Conservation (phyloP, 2,113 vertebrate genomes). For the Rhinoderma darwinii region DNA sequence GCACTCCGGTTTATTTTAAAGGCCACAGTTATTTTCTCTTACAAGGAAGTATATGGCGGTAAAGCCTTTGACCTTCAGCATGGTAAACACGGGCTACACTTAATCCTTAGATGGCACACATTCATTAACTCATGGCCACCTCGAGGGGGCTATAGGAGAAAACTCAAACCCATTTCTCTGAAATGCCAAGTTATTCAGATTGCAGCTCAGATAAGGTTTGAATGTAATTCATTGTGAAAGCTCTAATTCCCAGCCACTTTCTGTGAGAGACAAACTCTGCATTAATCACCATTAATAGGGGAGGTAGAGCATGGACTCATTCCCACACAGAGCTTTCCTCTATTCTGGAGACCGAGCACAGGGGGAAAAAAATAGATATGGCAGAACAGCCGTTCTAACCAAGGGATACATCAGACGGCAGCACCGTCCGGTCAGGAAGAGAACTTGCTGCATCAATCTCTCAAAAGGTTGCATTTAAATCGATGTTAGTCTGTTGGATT, state of each 20-base stretch:
- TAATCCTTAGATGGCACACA: not conserved
- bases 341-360: not conserved
- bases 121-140: slow-evolving; percentile 25
- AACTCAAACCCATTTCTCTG: slow-evolving; percentile 81
- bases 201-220: slow-evolving; percentile 53
- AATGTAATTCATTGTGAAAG: slow-evolving; percentile 62
- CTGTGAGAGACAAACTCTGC: slow-evolving; percentile 61
- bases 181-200: slow-evolving; percentile 57
- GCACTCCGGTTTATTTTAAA: not conserved
- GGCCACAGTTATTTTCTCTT: not conserved
- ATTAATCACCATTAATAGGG: slow-evolving; percentile 62
- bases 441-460: slow-evolving; percentile 5
- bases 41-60: not conserved
- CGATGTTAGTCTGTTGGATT: not conserved
- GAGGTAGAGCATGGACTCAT: slow-evolving; percentile 49
- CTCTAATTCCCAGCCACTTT: slow-evolving; percentile 63
- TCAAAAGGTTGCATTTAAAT: slow-evolving; percentile 4
- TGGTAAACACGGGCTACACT: not conserved
- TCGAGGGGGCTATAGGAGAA: not conserved
- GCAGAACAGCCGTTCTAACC: not conserved
- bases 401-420: not conserved
- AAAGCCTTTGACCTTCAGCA: slow-evolving; percentile 17
- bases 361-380: not conserved
- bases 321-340: slow-evolving; percentile 28
- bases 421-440: not conserved